These are phyloP conservation scores for Sipha maydis DNA, from an alignment of 2,888 invertebrate species.

Conservation along the genomic window DNA sequence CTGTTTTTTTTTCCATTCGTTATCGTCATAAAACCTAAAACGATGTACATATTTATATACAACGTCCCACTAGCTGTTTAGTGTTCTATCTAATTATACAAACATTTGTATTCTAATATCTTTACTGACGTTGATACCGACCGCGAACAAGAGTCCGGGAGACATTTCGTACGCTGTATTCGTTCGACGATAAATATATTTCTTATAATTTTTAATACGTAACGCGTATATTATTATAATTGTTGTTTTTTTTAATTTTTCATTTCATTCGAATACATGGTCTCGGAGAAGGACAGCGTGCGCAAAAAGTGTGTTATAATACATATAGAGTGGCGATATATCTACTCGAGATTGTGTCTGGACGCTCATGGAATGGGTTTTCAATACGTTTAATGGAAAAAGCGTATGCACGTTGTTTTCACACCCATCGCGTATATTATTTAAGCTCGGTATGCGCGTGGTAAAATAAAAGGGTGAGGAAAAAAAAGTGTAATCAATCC, in stretches of 20 bases:
- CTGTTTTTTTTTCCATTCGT: conserved; percentile 33
- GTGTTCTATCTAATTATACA: conserved; percentile 19
- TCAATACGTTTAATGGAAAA: conserved; percentile 60
- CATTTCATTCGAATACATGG: background rate
- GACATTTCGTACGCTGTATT: background rate
- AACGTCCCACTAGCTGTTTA: background rate
- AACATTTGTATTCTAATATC: conserved; percentile 12
- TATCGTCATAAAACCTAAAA: conserved; percentile 25
- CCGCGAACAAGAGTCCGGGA: background rate
- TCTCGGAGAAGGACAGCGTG: background rate
- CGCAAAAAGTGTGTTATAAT: too few relatives aligned
- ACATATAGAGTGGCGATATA: background rate
- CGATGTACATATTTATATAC: background rate
- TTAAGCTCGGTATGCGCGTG: conserved; percentile 41
- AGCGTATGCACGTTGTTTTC: conserved; percentile 33
- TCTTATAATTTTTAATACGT: background rate
- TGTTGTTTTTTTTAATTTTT: background rate
- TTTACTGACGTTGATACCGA: conserved; percentile 18
- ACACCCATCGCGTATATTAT: conserved; percentile 50
- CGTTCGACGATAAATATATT: background rate
- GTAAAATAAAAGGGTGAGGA: conserved; percentile 53
- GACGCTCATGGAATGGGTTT: conserved; percentile 48
- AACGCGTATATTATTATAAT: background rate
- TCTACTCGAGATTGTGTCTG: conserved; percentile 19
- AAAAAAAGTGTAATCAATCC: conserved; percentile 58